Evolutionary conservation across 2,113 vertebrate species (phyloP).

Genomic region (Syngnathus scovelli): DNA sequence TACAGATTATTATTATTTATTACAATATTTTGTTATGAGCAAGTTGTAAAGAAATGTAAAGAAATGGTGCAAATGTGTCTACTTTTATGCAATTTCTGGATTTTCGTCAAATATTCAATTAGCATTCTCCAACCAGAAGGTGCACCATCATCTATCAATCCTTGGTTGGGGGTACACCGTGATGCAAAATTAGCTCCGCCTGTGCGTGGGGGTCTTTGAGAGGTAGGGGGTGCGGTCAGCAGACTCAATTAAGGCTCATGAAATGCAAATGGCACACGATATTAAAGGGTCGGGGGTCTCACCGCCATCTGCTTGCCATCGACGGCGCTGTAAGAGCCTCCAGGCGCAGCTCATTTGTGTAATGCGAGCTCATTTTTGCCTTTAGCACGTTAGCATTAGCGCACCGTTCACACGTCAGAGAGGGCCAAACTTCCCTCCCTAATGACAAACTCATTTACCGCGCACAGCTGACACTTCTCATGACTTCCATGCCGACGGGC

Average conservation of each 20-base stretch:
- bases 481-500: slow-evolving; percentile 9
- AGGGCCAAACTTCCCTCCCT: slow-evolving; percentile 30
- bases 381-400: slow-evolving; percentile 23
- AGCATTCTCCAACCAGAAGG: slow-evolving; percentile 76
- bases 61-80: not conserved
- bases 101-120: not conserved
- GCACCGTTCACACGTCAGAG: slow-evolving; percentile 29
- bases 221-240: slow-evolving; percentile 58
- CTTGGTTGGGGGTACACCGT: slow-evolving; percentile 48
- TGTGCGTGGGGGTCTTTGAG: slow-evolving; percentile 46
- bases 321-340: slow-evolving; percentile 40
- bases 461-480: slow-evolving; percentile 18
- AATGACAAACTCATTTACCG: slow-evolving; percentile 27
- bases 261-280: slow-evolving; percentile 89
- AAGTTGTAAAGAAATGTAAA: too few relatives aligned
- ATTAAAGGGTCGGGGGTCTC: slow-evolving; percentile 58
- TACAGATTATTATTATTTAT: too few relatives aligned
- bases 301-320: slow-evolving; percentile 89
- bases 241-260: slow-evolving; percentile 89
- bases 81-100: not conserved
- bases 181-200: slow-evolving; percentile 55
- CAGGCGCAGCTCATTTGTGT: slow-evolving; percentile 26
- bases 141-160: slow-evolving; percentile 86
- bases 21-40: too few relatives aligned
- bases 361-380: slow-evolving; percentile 22